These are phyloP conservation scores for Lasioglossum calceatum DNA, from an alignment of 2,888 invertebrate species.

Conservation along the genomic window DNA sequence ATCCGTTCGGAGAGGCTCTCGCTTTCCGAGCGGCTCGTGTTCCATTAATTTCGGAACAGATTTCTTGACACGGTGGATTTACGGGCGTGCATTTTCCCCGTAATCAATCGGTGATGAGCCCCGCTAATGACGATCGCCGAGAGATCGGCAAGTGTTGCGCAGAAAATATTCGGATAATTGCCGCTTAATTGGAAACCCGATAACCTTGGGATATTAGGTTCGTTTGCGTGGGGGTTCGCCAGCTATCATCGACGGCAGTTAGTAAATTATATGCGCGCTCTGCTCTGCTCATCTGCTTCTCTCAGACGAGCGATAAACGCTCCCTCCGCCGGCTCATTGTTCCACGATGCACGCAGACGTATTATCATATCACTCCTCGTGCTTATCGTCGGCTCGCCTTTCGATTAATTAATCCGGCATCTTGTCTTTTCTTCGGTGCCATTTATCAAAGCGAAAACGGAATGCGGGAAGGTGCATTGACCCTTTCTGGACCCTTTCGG, in stretches of 20 bases:
- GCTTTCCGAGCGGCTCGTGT: conserved; percentile 8
- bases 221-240: conserved; percentile 46
- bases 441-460: neutral
- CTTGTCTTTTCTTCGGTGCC: neutral
- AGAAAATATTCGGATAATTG: conserved; percentile 73
- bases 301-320: neutral
- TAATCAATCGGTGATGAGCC: conserved; percentile 68
- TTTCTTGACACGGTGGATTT: conserved; percentile 40
- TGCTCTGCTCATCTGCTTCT: neutral
- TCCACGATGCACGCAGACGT: neutral
- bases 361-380: neutral
- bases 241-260: conserved; percentile 26
- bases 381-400: neutral
- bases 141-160: conserved; percentile 58
- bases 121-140: conserved; percentile 64
- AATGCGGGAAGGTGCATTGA: neutral
- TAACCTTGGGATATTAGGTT: conserved; percentile 68
- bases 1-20: neutral
- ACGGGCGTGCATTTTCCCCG: conserved; percentile 37
- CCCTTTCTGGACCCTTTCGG: neutral
- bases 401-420: neutral
- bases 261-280: conserved; percentile 38
- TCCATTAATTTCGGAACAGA: conserved; percentile 25
- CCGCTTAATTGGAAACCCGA: conserved; percentile 75
- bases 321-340: neutral